Base-by-base conservation (phyloP, 2,797 vertebrate species). In the Oreortyx pictus region DNA sequence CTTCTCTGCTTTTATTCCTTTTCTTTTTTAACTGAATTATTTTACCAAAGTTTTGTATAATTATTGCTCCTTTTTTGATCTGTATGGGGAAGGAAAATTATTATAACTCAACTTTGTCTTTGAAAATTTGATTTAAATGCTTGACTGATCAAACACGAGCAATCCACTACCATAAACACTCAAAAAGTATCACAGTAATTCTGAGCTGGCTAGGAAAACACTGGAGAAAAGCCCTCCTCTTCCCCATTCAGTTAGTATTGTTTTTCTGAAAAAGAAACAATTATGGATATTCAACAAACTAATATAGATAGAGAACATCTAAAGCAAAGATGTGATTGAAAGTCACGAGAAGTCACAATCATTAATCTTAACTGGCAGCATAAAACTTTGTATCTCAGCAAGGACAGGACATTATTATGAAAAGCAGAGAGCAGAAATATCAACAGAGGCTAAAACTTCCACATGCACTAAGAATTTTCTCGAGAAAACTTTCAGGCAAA, bases 141-240 rank as follows among this genome's bases (percentile, higher is more conserved):
- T 44, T 11, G 18, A 18, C 61, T 44, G 39, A 61, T 29, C 6
- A 83, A 52, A 12, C 2, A 5, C 1, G 19, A 85, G 31, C 2
- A 0, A 57, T 22, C 31, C 19, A 59, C 11, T 16, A 62, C 9
- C 0, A 2, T 1, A 3, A 75, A 23, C 41, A n/a, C 19, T 57
- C 64, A 46, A 50, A 77, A 31, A 2, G 2, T 4, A 57, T 24
- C 18, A 9, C 56, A 43, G 23, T 35, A 65, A 20, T 7, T 7
- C 31, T 35, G 14, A 44, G 4, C 7, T n/a, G 39, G 9, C 12
- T 35, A 39, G 43, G 70, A 59, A 37, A n/a, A 29, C 33, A 56
- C 33, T 20, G 49, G 20, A 74, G 37, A 37, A 47, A 37, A 80
- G 23, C 1, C 6, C 4, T 11, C 18, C 14, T 24, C 60, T 33